Percentiles rank a stretch among this genome's conserved stretches.
These are phyloP conservation scores for Lonchura striata DNA, from an alignment of 2,113 vertebrate species.

Conservation along the genomic window DNA sequence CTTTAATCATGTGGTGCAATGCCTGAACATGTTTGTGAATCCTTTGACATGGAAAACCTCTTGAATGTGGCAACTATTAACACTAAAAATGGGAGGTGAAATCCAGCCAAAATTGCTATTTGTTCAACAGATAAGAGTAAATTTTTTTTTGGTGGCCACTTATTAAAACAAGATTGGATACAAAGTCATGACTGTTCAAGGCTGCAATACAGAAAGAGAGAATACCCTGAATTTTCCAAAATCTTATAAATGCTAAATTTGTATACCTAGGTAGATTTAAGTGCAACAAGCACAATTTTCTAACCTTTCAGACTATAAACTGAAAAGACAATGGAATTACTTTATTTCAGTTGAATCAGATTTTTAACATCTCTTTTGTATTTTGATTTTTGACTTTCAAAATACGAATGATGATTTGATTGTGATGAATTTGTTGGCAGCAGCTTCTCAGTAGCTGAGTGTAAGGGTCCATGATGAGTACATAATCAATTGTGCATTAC, in stretches of 20 bases:
- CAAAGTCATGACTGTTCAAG: not conserved
- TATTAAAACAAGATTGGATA: not conserved
- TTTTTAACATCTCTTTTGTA: not conserved
- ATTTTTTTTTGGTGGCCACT: not conserved
- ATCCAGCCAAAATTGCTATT: not conserved
- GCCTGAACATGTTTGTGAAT: constrained; percentile 63
- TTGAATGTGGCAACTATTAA: not conserved
- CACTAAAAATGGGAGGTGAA: not conserved
- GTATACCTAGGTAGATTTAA: not conserved
- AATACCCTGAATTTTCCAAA: not conserved
- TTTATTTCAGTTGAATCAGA: not conserved
- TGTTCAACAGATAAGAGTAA: not conserved
- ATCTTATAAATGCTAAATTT: not conserved
- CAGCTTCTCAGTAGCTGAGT: not conserved
- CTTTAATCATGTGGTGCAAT: constrained; percentile 32
- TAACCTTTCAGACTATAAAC: not conserved
- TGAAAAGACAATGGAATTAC: not conserved
- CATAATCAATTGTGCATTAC: not conserved
- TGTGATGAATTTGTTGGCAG: not conserved
- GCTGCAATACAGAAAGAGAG: not conserved
- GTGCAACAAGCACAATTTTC: not conserved
- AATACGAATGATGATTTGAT: not conserved
- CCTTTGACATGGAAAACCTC: constrained; percentile 20
- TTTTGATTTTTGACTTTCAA: not conserved
- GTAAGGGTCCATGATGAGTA: not conserved